These are phyloP conservation scores for Brotula barbata DNA, from an alignment of 2,797 vertebrate genomes.

Conservation along the genomic window DNA sequence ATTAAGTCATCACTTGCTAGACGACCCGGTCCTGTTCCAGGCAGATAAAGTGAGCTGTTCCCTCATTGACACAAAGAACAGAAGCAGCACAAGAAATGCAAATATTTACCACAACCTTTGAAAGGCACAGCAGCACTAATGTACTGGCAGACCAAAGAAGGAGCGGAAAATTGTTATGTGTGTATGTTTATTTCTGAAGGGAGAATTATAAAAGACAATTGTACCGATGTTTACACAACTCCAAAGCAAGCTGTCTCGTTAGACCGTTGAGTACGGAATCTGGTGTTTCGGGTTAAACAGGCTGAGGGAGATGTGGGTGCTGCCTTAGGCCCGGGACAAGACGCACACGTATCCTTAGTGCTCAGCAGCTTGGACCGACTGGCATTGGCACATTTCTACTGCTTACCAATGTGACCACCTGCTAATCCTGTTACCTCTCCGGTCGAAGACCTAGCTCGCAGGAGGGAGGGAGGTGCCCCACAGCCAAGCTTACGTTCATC, in stretches of 20 bases:
- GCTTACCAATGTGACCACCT: conserved; percentile 45
- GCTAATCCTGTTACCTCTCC: conserved; percentile 45
- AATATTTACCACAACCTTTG: conserved; percentile 73
- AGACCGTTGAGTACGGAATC: conserved; percentile 45
- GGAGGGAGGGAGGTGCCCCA: conserved; percentile 22
- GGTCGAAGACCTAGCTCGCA: conserved; percentile 28
- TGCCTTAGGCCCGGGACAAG: conserved; percentile 18
- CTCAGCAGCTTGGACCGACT: conserved; percentile 24
- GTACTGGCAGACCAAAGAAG: conserved; percentile 70
- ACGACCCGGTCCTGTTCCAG: conserved; percentile 29
- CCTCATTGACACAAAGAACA: conserved; percentile 66
- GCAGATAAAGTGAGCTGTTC: conserved; percentile 30
- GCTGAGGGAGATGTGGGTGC: conserved; percentile 63
- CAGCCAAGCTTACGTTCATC: conserved; percentile 55
- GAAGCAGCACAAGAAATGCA: conserved; percentile 69
- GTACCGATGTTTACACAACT: conserved; percentile 67
- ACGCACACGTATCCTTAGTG: not conserved
- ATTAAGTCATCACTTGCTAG: conserved; percentile 24
- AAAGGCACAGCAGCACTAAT: conserved; percentile 49
- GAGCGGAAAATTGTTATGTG: conserved; percentile 70
- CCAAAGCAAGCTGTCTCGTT: conserved; percentile 35
- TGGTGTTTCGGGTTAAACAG: conserved; percentile 74
- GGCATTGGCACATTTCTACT: not conserved
- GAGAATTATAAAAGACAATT: conserved; percentile 61
- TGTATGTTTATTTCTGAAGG: conserved; percentile 52